Evolutionary conservation across 2,113 vertebrate genomes (phyloP).

Genomic region (Neomonachus schauinslandi): DNA sequence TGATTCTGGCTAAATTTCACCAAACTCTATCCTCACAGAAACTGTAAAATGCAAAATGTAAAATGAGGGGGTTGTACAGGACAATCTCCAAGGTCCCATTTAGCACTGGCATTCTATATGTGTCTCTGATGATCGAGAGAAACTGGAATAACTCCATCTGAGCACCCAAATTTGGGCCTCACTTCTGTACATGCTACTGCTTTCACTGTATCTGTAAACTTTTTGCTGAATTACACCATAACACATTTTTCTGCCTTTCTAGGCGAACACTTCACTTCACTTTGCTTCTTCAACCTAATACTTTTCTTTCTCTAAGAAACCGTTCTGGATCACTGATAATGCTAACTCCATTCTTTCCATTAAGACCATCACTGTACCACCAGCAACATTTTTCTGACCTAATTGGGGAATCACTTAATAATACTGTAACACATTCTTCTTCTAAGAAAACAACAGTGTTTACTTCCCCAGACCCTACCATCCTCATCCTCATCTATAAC

Average conservation of each 20-base stretch:
- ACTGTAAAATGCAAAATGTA: not conserved
- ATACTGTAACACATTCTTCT: not conserved
- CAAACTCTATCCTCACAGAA: conserved; percentile 3
- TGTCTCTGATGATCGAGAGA: conserved; percentile 50
- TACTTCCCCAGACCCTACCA: not conserved
- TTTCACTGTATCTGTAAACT: not conserved
- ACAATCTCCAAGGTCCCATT: conserved; percentile 48
- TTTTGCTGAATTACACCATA: not conserved
- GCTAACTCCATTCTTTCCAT: not conserved
- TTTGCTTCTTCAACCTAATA: not conserved
- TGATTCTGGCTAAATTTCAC: conserved; percentile 20
- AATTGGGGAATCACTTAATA: not conserved
- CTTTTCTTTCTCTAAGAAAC: not conserved
- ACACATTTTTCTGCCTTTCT: accelerated
- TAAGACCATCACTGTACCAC: not conserved
- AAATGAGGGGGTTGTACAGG: conserved; percentile 45
- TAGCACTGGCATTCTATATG: conserved; percentile 55
- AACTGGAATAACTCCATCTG: conserved; percentile 19
- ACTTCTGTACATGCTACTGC: conserved; percentile 17
- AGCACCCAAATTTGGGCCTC: not conserved
- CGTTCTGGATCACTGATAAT: not conserved
- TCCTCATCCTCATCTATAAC: not conserved
- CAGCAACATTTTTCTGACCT: not conserved
- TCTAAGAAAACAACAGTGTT: not conserved
- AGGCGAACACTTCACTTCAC: not conserved